Conservation (phyloP, 2,888 invertebrate genomes). For the Cryptophagus acutangulus region DNA sequence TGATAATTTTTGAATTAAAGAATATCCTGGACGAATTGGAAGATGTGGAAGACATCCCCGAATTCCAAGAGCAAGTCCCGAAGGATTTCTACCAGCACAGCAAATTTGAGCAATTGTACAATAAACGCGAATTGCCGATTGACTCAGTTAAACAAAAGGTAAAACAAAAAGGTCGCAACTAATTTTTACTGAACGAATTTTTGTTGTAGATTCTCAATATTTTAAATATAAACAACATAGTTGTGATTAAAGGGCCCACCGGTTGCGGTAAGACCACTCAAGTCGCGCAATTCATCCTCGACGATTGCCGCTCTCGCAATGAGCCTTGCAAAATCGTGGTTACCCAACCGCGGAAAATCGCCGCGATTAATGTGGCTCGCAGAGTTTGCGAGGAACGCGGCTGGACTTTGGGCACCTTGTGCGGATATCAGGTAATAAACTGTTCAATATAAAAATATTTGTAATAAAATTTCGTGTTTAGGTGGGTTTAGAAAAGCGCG, state of each 20-base stretch:
- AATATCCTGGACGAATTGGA: constrained; percentile 16
- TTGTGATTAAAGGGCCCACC: constrained; percentile 86
- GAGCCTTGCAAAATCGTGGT: constrained; percentile 80
- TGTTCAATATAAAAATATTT: constrained; percentile 2
- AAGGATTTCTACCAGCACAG: constrained; percentile 30
- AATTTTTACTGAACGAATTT: constrained; percentile 1
- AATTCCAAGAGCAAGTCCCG: constrained; percentile 20
- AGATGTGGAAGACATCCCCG: constrained; percentile 24
- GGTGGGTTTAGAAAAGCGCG: constrained; percentile 65
- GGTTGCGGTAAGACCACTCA: constrained; percentile 94
- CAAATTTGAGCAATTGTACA: constrained; percentile 24
- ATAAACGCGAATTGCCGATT: constrained; percentile 34
- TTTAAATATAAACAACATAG: constrained; percentile 65
- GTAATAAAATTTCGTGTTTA: constrained; percentile 35
- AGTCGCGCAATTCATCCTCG: constrained; percentile 90
- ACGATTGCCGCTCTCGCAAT: constrained; percentile 60
- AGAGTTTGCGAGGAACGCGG: constrained; percentile 78
- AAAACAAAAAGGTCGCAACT: constrained; percentile 1
- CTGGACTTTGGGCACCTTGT: constrained; percentile 76
- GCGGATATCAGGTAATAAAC: constrained; percentile 76
- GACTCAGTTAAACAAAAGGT: constrained; percentile 32
- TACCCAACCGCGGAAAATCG: constrained; percentile 91
- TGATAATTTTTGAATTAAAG: constrained; percentile 13
- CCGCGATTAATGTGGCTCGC: constrained; percentile 83
- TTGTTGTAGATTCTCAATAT: constrained; percentile 60